phyloP scores from a whole-genome alignment of 2,888 invertebrate species.

The Tachina lurida region DNA sequence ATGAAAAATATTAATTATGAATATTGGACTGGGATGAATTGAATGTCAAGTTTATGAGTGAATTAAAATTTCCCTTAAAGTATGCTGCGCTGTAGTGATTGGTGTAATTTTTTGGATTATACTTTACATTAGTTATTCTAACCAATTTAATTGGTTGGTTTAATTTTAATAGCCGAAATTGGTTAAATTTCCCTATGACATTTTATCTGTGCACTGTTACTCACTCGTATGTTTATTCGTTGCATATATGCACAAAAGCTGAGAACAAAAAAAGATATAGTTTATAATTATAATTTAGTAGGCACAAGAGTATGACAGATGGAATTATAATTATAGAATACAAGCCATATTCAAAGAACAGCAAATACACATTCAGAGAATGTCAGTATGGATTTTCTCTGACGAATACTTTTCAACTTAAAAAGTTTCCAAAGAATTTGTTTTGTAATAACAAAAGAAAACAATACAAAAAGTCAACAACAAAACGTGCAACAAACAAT shows the following conservation, averaged over 20 bases:
- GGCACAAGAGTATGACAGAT: slow-evolving; percentile 23
- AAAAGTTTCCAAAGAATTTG: slow-evolving; percentile 56
- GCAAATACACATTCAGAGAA: neutral
- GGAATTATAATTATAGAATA: slow-evolving; percentile 65
- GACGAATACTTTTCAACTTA: slow-evolving; percentile 42
- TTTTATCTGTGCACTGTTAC: no score
- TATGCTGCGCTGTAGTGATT: no score
- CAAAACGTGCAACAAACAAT: slow-evolving; percentile 31
- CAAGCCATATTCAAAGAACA: neutral
- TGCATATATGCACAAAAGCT: neutral
- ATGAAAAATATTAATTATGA: no score
- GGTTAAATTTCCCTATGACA: no score
- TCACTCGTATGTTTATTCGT: no score
- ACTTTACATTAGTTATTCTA: no score
- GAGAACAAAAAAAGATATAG: neutral
- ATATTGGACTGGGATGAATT: no score
- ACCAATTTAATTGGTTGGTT: no score
- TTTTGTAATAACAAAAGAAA: slow-evolving; percentile 43
- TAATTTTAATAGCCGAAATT: no score
- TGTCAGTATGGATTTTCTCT: slow-evolving; percentile 30
- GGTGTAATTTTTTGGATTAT: no score
- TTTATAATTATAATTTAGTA: slow-evolving; percentile 23
- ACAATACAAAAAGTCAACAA: slow-evolving; percentile 11
- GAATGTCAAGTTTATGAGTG: no score
- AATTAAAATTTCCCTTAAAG: no score